Evolutionary conservation across 2,113 vertebrate genomes (phyloP).

Genomic region (Calyptommatus sinebrachiatus): DNA sequence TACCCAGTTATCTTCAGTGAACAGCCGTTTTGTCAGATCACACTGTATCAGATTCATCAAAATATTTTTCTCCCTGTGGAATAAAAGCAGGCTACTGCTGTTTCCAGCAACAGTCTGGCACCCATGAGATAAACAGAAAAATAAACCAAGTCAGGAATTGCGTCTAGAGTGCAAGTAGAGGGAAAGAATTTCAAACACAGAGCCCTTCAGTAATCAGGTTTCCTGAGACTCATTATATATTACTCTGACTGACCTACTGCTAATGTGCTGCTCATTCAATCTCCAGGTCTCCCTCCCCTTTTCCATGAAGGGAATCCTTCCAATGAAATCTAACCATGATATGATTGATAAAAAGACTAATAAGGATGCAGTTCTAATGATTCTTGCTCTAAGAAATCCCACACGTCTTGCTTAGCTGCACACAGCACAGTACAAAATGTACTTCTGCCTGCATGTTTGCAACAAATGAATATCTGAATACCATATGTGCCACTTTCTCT

Average conservation of each 20-base stretch:
- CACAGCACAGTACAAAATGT: constrained; percentile 46
- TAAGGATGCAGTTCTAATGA: constrained; percentile 7
- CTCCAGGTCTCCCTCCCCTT: background rate
- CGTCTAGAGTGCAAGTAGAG: constrained; percentile 56
- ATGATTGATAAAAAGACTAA: background rate
- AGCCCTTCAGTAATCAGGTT: constrained; percentile 48
- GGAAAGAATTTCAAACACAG: constrained; percentile 53
- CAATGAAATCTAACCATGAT: constrained; percentile 10
- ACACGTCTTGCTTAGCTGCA: background rate
- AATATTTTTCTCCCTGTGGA: constrained; percentile 12
- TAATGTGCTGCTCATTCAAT: constrained; percentile 45
- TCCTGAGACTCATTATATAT: constrained; percentile 55
- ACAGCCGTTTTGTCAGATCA: constrained; percentile 2
- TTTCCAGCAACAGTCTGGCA: constrained; percentile 40
- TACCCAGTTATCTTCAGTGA: background rate
- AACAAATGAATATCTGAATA: constrained; percentile 28
- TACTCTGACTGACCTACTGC: constrained; percentile 16
- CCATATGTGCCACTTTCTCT: background rate
- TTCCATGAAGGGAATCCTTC: constrained; percentile 24
- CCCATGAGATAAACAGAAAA: constrained; percentile 30
- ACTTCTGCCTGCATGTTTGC: constrained; percentile 30
- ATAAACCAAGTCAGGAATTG: constrained; percentile 50
- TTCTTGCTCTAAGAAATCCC: constrained; percentile 19
- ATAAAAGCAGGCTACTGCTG: background rate
- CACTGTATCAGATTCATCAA: constrained; percentile 6